Conservation (phyloP, 2,888 invertebrate species). For the Aporophyla nigra region DNA sequence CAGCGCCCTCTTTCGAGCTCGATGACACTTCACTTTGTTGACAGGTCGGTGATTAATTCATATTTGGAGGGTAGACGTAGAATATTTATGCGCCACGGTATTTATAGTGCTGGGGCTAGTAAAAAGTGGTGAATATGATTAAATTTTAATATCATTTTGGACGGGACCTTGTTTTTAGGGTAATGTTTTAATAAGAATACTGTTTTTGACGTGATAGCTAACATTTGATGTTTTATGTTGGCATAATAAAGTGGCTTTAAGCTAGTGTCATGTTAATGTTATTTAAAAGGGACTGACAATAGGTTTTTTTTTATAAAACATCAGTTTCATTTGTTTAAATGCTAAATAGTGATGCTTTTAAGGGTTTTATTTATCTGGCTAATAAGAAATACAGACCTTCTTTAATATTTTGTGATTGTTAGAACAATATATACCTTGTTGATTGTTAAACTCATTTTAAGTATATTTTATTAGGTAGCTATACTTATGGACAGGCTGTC, state of each 20-base stretch:
- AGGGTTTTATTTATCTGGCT: background rate
- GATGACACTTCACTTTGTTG: slow-evolving; percentile 86
- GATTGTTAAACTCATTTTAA: too few relatives aligned
- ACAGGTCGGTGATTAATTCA: slow-evolving; percentile 84
- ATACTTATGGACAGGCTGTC: too few relatives aligned
- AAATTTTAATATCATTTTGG: slow-evolving; percentile 61
- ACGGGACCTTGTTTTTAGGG: slow-evolving; percentile 39
- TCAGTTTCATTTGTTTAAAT: background rate
- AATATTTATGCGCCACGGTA: slow-evolving; percentile 73
- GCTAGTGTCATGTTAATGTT: slow-evolving; percentile 3
- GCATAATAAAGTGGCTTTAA: slow-evolving; percentile 11
- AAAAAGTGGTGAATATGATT: slow-evolving; percentile 68
- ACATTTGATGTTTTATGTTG: slow-evolving; percentile 41
- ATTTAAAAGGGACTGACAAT: background rate
- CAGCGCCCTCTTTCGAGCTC: slow-evolving; percentile 72
- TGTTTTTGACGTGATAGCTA: slow-evolving; percentile 19
- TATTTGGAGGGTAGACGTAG: slow-evolving; percentile 75
- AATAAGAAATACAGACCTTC: too few relatives aligned
- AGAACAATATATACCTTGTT: too few relatives aligned
- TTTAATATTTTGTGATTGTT: too few relatives aligned
- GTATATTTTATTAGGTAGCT: too few relatives aligned
- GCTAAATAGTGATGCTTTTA: too few relatives aligned
- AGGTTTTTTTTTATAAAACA: slow-evolving; percentile 1
- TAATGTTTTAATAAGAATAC: slow-evolving; percentile 53
- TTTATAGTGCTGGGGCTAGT: slow-evolving; percentile 65